Base-by-base conservation (phyloP, 1,140 invertebrate genomes). In the Heliothis virescens region DNA sequence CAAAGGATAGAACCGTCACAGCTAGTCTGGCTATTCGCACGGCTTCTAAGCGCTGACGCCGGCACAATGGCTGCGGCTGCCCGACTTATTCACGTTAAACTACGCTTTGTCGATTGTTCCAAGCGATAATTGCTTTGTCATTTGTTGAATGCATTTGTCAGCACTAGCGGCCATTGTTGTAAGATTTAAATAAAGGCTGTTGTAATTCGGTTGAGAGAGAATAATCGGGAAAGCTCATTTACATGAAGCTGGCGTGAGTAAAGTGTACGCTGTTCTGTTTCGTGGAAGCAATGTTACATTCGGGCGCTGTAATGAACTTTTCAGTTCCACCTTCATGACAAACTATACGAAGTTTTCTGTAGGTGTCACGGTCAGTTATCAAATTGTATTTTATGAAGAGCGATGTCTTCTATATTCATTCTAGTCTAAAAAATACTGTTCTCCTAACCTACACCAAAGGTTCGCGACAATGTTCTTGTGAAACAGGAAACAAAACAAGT, bases 131-230 rank as follows among this genome's bases (percentile, higher is more conserved):
- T 62, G 59, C 59, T 62, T 62, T 29, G 59, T 62, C 59, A 34
- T 62, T 62, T 62, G 59, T 62, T 34, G 59, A 62, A 62, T 62
- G 59, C 59, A 29, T n/a, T 62, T 62, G 59, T 62, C 59, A 29
- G 26, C 59, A 18, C 21, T 62, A n/a, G 59, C 1, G 12, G 13
- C 26, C 29, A 62, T 62, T 34, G 59, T 62, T 29, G 59, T 62
- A 15, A 26, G 59, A n/a, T 34, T 62, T 15, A 15, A 62, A 62
- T 34, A 26, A 62, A 26, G 59, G 15, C 18, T 34, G 59, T 26
- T 62, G 26, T 62, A 34, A 21, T 62, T 21, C 59, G 12, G 13
- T 15, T 26, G 26, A 62, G 26, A 21, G 59, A 26, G 59, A 62
- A 29, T 62, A 62, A 34, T 62, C 26, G 13, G 21, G 15, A 62